Percentiles rank a stretch among this genome's conserved stretches.
Conservation (phyloP, 2,797 vertebrate species). For the Aldrovandia affinis region DNA sequence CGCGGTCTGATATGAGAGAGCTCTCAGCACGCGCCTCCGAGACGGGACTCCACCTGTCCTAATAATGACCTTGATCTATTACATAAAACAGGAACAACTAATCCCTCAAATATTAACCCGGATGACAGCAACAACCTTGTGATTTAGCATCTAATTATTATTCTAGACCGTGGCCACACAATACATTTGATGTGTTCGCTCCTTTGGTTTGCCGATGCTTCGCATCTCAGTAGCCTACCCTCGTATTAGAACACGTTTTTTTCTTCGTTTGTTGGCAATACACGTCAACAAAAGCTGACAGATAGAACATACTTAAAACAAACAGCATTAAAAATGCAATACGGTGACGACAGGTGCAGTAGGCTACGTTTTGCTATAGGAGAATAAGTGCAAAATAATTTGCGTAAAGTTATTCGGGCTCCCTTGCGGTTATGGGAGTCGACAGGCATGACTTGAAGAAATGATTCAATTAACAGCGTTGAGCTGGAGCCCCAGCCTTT, state of each 20-base stretch:
- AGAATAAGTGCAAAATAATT: background rate
- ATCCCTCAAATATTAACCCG: background rate
- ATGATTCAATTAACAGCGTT: background rate
- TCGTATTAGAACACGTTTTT: background rate
- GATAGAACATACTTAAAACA: background rate
- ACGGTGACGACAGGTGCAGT: background rate
- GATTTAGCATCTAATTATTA: background rate
- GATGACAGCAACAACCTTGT: background rate
- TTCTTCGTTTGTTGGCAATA: background rate
- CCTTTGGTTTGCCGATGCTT: background rate
- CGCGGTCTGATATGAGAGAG: background rate
- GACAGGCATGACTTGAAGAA: background rate
- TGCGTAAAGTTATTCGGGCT: background rate
- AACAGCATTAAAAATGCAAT: background rate
- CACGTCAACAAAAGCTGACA: background rate
- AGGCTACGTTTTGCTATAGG: background rate
- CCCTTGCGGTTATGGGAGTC: background rate
- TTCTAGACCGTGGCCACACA: background rate
- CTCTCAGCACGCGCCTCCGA: background rate
- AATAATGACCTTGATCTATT: background rate
- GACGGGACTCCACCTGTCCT: constrained; percentile 5
- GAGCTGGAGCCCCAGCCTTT: background rate
- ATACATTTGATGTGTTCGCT: background rate
- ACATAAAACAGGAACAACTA: background rate
- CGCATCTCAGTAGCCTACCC: background rate